These are phyloP conservation scores for Aplysina aerophoba DNA, from an alignment of 37 sponge, comb jelly and placozoan genomes.

Conservation along the genomic window DNA sequence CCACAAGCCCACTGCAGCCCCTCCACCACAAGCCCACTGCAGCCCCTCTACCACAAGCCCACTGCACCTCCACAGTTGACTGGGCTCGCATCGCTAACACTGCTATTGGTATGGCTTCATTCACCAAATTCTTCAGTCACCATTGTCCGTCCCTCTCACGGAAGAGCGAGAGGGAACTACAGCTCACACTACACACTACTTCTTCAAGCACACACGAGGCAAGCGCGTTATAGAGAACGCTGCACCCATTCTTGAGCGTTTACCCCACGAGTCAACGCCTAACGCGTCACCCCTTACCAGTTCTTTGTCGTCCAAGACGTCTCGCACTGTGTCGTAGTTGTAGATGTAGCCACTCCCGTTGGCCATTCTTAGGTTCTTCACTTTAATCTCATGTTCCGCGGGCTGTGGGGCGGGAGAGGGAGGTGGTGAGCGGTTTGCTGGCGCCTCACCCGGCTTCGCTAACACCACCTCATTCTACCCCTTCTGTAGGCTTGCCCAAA, in stretches of 20 bases:
- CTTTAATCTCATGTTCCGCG: constrained; percentile 61
- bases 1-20: too few species aligned
- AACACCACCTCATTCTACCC: background rate
- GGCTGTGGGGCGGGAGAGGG: constrained; percentile 36
- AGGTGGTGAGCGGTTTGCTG: background rate
- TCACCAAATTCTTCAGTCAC: too few species aligned
- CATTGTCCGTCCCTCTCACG: background rate
- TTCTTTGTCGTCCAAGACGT: constrained; percentile 83
- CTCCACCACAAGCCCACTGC: too few species aligned
- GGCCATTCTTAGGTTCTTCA: constrained; percentile 53
- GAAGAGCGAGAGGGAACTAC: background rate
- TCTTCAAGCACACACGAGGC: constrained; percentile 23
- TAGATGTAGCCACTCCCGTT: constrained; percentile 61
- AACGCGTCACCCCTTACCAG: constrained; percentile 36
- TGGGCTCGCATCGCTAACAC: too few species aligned
- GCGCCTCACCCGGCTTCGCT: background rate
- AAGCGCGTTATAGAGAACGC: background rate
- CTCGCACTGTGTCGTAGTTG: constrained; percentile 76
- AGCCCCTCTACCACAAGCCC: too few species aligned
- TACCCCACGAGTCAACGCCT: too few species aligned
- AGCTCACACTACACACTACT: background rate
- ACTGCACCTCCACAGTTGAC: too few species aligned
- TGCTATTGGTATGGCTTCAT: too few species aligned
- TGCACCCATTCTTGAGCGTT: background rate
- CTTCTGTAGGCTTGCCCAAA: too few species aligned